Evolutionary conservation across 2,888 invertebrate species (phyloP), one percentile per base, ranked within the genome.

Genomic region (Heliconius sara): DNA sequence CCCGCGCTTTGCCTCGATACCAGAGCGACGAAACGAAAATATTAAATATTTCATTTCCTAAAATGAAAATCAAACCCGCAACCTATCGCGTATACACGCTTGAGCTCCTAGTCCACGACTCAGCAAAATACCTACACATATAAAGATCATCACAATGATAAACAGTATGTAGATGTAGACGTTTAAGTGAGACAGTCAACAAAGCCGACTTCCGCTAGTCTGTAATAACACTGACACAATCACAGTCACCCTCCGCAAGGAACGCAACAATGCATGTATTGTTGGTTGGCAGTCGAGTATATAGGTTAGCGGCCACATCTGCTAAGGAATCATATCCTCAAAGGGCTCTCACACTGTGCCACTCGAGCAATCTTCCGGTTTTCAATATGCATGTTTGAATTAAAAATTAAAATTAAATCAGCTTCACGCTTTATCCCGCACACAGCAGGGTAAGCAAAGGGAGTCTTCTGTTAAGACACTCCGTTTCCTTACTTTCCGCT

Each of bases 201-300:
- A 43, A 39, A 27, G 60, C 25, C 43, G 65, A 75, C 65, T 65
- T 75, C 74, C 74, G 77, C 47, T 30, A 72, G 60, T 67, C 65
- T 77, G 19, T 72, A 77, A 65, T 72, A 78, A 78, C 66, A 65
- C 63, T 67, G 76, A 76, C 52, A 63, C 77, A 78, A 65, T 78
- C 25, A 63, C 77, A 78, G 47, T 78, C 77, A 71, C 70, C 71
- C 77, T 57, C 63, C 22, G 60, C 63, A 76, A 75, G 65, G 63
- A 76, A 76, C 47, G 47, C 52, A 76, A 76, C 76, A 76, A 76
- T 52, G 52, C 52, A n/a, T 22, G 52, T 34, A 67, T 76, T 67
- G 66, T 76, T 63, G 76, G 43, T 47, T 65, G 39, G 43, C 72
- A 57, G 57, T 72, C 25, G 63, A 74, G 43, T 67, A 76, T 76